Conservation (phyloP, 2,113 vertebrate species). For the Catharus bicknelli region DNA sequence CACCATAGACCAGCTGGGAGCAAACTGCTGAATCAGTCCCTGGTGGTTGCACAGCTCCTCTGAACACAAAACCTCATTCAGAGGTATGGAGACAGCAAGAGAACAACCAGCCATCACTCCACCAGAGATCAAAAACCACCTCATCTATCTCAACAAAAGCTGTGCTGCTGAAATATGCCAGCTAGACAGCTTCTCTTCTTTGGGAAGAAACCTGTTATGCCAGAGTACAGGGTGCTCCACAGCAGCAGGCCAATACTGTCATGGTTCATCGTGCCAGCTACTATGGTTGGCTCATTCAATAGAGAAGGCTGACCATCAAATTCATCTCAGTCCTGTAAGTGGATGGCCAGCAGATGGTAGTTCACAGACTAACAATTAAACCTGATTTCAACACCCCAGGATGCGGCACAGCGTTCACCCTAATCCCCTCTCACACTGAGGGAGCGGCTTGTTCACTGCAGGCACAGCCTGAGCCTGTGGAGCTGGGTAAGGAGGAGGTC, state of each 20-base stretch:
- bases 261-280: neutral
- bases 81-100: neutral
- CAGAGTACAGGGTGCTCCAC: accelerated
- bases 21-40: constrained; percentile 33
- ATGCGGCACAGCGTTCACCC: neutral
- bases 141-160: neutral
- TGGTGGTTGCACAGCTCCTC: neutral
- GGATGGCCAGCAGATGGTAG: neutral
- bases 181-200: neutral
- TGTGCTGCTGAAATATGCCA: neutral
- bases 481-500: neutral
- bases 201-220: neutral
- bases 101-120: neutral
- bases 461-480: neutral
- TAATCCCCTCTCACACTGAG: neutral
- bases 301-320: neutral
- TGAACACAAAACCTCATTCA: neutral
- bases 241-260: neutral
- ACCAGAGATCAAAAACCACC: neutral
- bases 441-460: neutral
- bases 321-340: neutral
- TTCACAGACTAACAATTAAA: neutral
- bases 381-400: neutral
- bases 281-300: neutral
- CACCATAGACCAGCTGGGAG: neutral